phyloP scores from a whole-genome alignment of 2,888 invertebrate species.

The Tridacna crocea region DNA sequence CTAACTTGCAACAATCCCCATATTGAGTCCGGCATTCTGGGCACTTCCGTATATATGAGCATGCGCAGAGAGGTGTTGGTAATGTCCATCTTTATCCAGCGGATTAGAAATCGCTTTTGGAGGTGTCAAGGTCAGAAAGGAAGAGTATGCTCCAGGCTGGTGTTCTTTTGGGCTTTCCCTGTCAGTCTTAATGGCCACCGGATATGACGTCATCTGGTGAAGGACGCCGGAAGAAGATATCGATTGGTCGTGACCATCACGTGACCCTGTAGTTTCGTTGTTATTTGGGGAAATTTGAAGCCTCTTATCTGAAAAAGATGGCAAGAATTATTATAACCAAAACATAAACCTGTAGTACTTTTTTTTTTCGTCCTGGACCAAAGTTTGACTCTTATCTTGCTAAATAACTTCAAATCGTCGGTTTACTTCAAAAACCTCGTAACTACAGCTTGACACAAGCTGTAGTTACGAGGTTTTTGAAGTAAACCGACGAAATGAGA shows the following conservation, averaged over 20 bases:
- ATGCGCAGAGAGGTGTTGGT: conserved; percentile 56
- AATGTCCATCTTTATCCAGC: conserved; percentile 57
- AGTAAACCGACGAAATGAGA: too few relatives aligned
- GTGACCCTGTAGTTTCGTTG: conserved; percentile 38
- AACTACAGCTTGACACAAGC: too few relatives aligned
- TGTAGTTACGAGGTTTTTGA: too few relatives aligned
- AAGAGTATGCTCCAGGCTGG: conserved; percentile 40
- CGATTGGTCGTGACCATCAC: conserved; percentile 43
- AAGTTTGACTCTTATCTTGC: too few relatives aligned
- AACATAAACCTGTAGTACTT: too few relatives aligned
- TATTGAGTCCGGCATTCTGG: conserved; percentile 57
- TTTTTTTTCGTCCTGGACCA: too few relatives aligned
- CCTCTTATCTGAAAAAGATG: conserved; percentile 8
- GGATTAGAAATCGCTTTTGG: conserved; percentile 49
- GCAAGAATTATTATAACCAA: neutral
- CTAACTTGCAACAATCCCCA: conserved; percentile 61
- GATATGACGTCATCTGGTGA: conserved; percentile 56
- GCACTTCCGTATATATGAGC: conserved; percentile 56
- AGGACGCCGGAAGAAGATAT: conserved; percentile 56
- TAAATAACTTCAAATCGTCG: too few relatives aligned
- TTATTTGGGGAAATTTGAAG: conserved; percentile 46
- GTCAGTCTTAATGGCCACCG: conserved; percentile 52
- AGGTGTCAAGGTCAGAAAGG: conserved; percentile 59
- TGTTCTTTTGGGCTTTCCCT: conserved; percentile 57
- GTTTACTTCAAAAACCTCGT: too few relatives aligned